A percentile compares a stretch with the other conserved stretches of the same genome.
These are phyloP conservation scores for Drosophila acutilabella DNA, from an alignment of 2,888 invertebrate species.

Conservation along the genomic window DNA sequence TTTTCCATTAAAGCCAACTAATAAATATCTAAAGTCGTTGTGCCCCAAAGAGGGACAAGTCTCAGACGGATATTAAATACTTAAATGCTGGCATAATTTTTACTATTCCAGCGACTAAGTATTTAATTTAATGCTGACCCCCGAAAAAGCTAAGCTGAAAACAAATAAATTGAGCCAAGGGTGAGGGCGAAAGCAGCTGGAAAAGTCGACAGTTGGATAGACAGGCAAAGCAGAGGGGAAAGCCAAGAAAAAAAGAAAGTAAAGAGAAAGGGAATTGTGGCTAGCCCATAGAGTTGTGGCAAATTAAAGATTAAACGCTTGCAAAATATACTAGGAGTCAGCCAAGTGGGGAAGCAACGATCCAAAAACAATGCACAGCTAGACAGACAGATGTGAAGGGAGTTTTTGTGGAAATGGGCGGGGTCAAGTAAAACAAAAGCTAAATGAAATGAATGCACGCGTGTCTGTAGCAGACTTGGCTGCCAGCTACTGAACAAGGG, in stretches of 20 bases:
- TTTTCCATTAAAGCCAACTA: slow-evolving; percentile 72
- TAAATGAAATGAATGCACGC: slow-evolving; percentile 74
- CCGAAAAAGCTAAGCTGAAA: slow-evolving; percentile 62
- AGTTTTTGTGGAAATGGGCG: slow-evolving; percentile 10
- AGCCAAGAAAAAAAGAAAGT: background rate
- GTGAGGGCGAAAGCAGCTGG: slow-evolving; percentile 8
- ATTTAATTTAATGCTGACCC: slow-evolving; percentile 73
- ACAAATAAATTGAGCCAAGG: slow-evolving; percentile 70
- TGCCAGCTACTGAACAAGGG: slow-evolving; percentile 4
- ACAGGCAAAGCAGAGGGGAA: background rate
- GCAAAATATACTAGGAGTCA: slow-evolving; percentile 71
- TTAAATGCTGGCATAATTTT: slow-evolving; percentile 78
- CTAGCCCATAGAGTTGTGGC: slow-evolving; percentile 58
- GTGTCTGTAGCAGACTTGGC: slow-evolving; percentile 14
- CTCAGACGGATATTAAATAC: slow-evolving; percentile 77
- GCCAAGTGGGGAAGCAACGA: slow-evolving; percentile 13
- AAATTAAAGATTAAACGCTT: slow-evolving; percentile 77
- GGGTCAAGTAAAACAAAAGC: slow-evolving; percentile 72
- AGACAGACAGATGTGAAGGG: slow-evolving; percentile 50
- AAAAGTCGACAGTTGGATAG: slow-evolving; percentile 60
- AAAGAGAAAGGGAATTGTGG: background rate
- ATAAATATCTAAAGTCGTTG: slow-evolving; percentile 58
- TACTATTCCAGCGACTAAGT: slow-evolving; percentile 69
- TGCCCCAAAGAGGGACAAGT: slow-evolving; percentile 30
- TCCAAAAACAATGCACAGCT: slow-evolving; percentile 65